Conservation (phyloP, 2,113 vertebrate species). For the Nothocercus nigrocapillus region DNA sequence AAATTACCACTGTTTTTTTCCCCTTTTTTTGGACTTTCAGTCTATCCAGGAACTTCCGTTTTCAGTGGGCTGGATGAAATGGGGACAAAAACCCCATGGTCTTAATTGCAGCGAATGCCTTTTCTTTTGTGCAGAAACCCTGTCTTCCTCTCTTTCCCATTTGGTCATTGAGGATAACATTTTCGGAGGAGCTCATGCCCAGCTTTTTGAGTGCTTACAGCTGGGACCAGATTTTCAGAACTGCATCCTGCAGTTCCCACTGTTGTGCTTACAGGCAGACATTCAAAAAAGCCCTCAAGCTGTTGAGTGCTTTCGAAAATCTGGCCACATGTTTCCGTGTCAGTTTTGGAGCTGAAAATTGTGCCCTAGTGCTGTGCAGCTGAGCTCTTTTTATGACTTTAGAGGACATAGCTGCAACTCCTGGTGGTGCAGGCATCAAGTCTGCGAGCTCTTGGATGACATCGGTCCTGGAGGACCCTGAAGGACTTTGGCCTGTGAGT, state of each 20-base stretch:
- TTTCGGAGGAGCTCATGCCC: not conserved
- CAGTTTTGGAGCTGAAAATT: not conserved
- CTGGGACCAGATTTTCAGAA: not conserved
- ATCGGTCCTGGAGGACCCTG: not conserved
- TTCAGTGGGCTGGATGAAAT: not conserved
- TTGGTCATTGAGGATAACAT: not conserved
- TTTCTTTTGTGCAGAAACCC: not conserved
- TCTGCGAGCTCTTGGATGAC: not conserved
- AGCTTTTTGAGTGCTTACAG: not conserved
- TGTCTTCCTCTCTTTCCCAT: not conserved
- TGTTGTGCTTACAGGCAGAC: not conserved
- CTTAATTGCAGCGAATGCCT: not conserved
- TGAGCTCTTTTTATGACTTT: not conserved
- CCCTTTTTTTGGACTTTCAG: not conserved
- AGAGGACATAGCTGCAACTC: not conserved
- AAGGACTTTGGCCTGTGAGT: not conserved
- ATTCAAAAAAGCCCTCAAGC: slow-evolving; percentile 5
- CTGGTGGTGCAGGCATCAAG: not conserved
- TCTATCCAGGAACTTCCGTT: not conserved
- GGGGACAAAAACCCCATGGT: not conserved
- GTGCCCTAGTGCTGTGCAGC: not conserved
- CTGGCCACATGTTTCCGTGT: not conserved
- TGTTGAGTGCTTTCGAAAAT: not conserved
- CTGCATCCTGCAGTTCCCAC: not conserved
- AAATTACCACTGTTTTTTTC: not conserved